phyloP scores from a whole-genome alignment of 2,888 invertebrate genomes.

The Panorpa germanica region DNA sequence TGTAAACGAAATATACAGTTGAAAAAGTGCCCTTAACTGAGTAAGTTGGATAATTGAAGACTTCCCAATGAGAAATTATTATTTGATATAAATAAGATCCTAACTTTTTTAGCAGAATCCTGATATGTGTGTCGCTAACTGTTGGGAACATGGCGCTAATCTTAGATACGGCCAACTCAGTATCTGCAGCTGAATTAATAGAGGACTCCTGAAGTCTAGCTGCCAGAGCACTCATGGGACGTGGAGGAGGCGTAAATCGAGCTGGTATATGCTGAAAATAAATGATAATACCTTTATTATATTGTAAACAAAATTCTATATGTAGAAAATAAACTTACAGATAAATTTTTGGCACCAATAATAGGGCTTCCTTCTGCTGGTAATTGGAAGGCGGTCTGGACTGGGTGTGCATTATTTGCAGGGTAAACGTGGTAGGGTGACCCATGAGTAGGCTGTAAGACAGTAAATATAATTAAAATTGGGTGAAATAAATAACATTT shows the following conservation, averaged over 20 bases:
- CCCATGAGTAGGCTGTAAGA: conserved; percentile 33
- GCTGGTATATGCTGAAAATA: background rate
- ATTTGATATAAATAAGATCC: too few relatives aligned
- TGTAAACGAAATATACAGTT: too few relatives aligned
- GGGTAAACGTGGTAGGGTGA: conserved; percentile 62
- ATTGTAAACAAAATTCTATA: too few relatives aligned
- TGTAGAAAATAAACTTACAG: conserved; percentile 8
- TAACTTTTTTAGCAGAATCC: conserved; percentile 75
- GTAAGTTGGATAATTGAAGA: too few relatives aligned
- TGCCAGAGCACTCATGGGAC: too few relatives aligned
- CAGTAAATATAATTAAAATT: conserved; percentile 9
- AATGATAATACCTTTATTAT: too few relatives aligned
- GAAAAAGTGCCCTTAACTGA: too few relatives aligned
- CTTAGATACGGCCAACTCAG: conserved; percentile 56
- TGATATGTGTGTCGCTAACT: conserved; percentile 74
- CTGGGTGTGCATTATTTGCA: conserved; percentile 35
- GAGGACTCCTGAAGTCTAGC: conserved; percentile 48
- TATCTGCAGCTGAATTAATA: conserved; percentile 38
- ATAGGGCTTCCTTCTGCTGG: too few relatives aligned
- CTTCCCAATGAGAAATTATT: too few relatives aligned
- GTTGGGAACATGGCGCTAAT: conserved; percentile 82
- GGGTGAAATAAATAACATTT: conserved; percentile 8
- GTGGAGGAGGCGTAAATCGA: too few relatives aligned
- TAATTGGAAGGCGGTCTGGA: too few relatives aligned
- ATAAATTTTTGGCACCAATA: too few relatives aligned